phyloP scores from a whole-genome alignment of 2,113 vertebrate species.

The Loxodonta africana region DNA sequence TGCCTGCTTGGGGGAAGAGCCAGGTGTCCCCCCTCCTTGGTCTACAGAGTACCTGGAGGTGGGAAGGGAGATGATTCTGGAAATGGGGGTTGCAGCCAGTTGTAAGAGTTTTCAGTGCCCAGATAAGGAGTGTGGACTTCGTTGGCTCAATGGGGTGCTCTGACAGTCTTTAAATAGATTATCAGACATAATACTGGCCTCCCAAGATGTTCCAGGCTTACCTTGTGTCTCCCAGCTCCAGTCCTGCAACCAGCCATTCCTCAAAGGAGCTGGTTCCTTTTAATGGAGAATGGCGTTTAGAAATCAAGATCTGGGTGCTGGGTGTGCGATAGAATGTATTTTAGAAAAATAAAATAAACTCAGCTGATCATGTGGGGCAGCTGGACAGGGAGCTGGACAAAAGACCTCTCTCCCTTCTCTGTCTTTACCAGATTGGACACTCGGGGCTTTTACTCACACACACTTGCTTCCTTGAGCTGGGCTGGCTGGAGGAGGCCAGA shows the following conservation, averaged over 20 bases:
- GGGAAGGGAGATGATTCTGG: background rate
- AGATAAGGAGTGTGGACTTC: background rate
- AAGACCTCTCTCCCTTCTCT: background rate
- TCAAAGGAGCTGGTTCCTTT: background rate
- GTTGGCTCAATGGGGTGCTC: background rate
- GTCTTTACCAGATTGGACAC: background rate
- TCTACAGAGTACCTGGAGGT: background rate
- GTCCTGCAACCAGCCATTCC: background rate
- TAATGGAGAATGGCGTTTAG: background rate
- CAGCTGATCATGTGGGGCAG: background rate
- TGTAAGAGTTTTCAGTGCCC: background rate
- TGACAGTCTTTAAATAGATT: background rate
- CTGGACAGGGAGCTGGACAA: background rate
- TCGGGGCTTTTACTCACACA: background rate
- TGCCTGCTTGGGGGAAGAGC: background rate
- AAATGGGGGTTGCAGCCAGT: background rate
- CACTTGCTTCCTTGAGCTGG: background rate
- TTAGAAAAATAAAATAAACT: conserved; percentile 5
- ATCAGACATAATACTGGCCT: background rate
- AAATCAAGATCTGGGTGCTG: background rate
- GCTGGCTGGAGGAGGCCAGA: background rate
- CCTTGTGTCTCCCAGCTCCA: background rate
- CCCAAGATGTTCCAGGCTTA: background rate
- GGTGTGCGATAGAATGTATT: background rate
- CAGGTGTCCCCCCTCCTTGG: background rate